phyloP scores from a whole-genome alignment of 2,797 vertebrate species.

The Siniperca scherzeri region DNA sequence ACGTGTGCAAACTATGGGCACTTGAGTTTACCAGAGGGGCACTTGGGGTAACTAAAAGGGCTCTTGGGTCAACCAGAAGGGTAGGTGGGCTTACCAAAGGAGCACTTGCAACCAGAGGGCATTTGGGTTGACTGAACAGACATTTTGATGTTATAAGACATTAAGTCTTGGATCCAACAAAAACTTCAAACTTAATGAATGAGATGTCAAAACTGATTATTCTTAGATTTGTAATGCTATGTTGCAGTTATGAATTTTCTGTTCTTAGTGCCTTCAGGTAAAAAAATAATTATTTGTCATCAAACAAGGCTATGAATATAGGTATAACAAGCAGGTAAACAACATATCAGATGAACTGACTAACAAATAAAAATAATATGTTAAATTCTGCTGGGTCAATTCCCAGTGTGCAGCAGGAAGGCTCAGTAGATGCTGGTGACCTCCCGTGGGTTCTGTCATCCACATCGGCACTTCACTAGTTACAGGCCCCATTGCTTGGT shows the following conservation, averaged over 20 bases:
- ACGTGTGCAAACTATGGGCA: no score
- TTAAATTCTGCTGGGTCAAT: conserved; percentile 15
- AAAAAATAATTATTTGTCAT: not conserved
- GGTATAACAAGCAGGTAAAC: not conserved
- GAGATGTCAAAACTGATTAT: not conserved
- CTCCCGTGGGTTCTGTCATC: conserved; percentile 56
- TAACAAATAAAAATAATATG: not conserved
- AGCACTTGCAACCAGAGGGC: not conserved
- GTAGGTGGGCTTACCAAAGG: not conserved
- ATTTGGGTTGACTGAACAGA: not conserved
- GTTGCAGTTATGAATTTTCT: not conserved
- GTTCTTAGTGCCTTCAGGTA: not conserved
- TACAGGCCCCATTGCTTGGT: conserved; percentile 55
- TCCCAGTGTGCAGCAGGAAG: not conserved
- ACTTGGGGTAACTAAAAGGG: no score
- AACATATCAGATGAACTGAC: not conserved
- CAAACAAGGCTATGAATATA: not conserved
- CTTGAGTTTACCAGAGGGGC: no score
- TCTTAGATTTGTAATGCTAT: not conserved
- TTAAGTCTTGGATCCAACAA: not conserved
- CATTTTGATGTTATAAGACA: not conserved
- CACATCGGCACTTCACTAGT: conserved; percentile 59
- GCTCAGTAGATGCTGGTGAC: conserved; percentile 38
- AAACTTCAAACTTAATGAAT: no score
- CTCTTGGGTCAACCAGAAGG: not conserved